These are phyloP conservation scores for Rhagonycha lutea DNA, from an alignment of 2,888 invertebrate genomes.

Conservation along the genomic window DNA sequence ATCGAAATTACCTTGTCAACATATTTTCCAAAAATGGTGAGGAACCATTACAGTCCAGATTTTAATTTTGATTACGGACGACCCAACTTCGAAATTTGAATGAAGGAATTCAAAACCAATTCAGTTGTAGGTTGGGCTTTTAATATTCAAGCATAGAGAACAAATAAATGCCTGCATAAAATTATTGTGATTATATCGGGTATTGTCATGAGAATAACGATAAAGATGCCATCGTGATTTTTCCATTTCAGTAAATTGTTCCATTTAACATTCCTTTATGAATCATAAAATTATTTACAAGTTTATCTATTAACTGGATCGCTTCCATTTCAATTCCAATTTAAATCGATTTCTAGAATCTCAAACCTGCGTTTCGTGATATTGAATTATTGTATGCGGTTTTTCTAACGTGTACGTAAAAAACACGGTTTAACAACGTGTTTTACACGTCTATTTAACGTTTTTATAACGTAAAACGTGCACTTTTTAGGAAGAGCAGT, in stretches of 20 bases:
- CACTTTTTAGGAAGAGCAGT: not conserved
- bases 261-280: not conserved
- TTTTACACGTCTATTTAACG: no score
- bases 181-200: not conserved
- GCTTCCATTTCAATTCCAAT: not conserved
- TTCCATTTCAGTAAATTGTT: not conserved
- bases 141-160: constrained; percentile 1
- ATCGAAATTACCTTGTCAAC: not conserved
- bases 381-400: no score
- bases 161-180: constrained; percentile 9
- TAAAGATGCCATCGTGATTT: not conserved
- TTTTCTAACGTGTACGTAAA: no score
- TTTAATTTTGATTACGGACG: not conserved
- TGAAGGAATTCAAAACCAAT: not conserved
- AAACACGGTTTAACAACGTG: no score
- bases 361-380: not conserved
- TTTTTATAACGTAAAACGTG: no score
- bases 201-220: not conserved
- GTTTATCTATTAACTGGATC: not conserved
- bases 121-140: not conserved
- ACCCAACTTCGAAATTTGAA: not conserved
- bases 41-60: not conserved
- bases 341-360: not conserved
- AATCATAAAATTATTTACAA: not conserved
- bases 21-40: not conserved